Base-by-base conservation (phyloP, 1,140 invertebrate species). In the Anoplophora glabripennis region DNA sequence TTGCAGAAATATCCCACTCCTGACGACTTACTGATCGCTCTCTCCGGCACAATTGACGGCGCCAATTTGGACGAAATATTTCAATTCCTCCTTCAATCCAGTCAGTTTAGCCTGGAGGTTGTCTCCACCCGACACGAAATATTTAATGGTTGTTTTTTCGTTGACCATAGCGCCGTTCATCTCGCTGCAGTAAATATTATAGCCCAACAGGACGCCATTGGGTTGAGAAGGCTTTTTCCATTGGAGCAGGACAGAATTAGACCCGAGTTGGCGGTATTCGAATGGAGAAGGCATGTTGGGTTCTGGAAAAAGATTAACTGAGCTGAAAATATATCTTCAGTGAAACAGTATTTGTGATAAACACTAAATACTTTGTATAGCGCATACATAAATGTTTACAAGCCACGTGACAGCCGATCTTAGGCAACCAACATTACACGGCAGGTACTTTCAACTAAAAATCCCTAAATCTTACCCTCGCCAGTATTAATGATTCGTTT, bases 211-310 rank as follows among this genome's bases (percentile, higher is more conserved):
- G 58, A 90, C 83, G 15, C 97, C 97, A 78, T 99, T 99, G 9
- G 92, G 87, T 70, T 96, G 88, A 11, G 90, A 82, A 0, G 97
- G 97, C 71, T 88, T 89, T 70, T 93, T 89, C 97, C 97, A 99
- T 53, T 85, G 85, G 1, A 99, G 77, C 45, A 88, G 84, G 66
- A 97, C 85, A 9, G 93, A 92, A 21, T 89, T 93, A 0, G 92
- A 89, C 7, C 94, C 94, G 69, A 94, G 82, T 0, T 90, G 89
- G 68, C 87, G 86, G 0, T 88, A 92, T 72, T 92, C 88, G 35
- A 93, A 80, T 36, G 84, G 77, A n/a, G 84, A 84, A 0, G 97
- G 93, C 1, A 92, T 88, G 45, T 89, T 82, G 0, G 97, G 92
- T 4, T 93, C 88, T 75, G 93, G 44, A 69, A 66, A 10, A 52